Evolutionary conservation across 2,113 vertebrate species (phyloP).

Genomic region (Sinosuthora webbiana): DNA sequence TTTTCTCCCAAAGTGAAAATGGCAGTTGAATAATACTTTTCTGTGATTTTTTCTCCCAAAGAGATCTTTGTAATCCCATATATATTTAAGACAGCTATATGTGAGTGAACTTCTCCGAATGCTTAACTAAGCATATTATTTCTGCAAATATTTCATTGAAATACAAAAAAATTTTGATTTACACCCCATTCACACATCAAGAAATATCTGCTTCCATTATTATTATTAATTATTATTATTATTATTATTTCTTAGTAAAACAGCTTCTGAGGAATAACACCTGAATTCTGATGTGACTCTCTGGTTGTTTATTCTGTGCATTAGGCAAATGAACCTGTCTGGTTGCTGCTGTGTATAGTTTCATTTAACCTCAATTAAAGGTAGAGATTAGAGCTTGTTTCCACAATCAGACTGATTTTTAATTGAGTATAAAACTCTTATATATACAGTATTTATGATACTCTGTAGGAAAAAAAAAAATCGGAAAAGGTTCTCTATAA

Average conservation of each 20-base stretch:
- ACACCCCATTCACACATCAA: not conserved
- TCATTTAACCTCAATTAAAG: conserved; percentile 32
- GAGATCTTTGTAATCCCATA: not conserved
- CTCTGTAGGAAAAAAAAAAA: not conserved
- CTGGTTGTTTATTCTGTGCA: not conserved
- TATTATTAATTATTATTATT: not conserved
- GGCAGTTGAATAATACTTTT: not conserved
- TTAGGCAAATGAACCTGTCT: conserved; percentile 42
- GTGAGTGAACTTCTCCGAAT: not conserved
- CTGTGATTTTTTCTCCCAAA: not conserved
- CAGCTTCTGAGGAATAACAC: not conserved
- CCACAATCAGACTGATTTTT: conserved; percentile 9
- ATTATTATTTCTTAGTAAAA: not conserved
- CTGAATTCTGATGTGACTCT: not conserved
- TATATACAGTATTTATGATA: not conserved
- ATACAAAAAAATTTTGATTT: not conserved
- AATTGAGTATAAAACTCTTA: not conserved
- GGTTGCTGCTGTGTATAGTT: not conserved
- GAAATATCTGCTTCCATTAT: not conserved
- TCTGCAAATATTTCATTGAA: not conserved
- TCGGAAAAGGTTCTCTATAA: not conserved
- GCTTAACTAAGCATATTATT: not conserved
- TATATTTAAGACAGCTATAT: not conserved
- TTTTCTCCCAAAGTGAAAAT: not conserved
- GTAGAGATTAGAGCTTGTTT: conserved; percentile 12